Evolutionary conservation across 2,888 invertebrate species (phyloP).

Genomic region (Sinodicranocentrus sp.): DNA sequence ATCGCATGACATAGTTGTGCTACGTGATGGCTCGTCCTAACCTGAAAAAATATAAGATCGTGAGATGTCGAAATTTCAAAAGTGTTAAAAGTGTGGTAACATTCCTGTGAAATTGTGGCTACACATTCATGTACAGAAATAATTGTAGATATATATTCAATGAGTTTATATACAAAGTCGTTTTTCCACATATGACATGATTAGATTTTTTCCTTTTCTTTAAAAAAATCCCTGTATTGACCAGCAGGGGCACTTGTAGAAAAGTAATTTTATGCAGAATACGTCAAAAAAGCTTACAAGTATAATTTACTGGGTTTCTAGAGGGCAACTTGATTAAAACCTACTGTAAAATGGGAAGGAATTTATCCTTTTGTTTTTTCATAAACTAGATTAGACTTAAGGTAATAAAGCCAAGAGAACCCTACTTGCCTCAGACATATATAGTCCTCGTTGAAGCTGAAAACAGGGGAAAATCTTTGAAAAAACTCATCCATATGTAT

Average conservation of each 20-base stretch:
- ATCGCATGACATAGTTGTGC: slow-evolving; percentile 56
- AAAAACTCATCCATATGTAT: neutral
- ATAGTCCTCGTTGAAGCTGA: neutral
- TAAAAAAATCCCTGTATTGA: no score
- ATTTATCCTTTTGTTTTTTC: neutral
- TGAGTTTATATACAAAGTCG: no score
- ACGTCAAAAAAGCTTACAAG: neutral
- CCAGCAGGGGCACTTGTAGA: no score
- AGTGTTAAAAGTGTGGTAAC: slow-evolving; percentile 48
- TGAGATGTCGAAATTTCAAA: slow-evolving; percentile 25
- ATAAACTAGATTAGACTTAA: neutral
- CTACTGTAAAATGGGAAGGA: neutral
- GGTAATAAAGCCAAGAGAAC: no score
- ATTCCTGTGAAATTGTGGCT: slow-evolving; percentile 43
- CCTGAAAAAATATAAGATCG: neutral
- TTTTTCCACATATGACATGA: no score
- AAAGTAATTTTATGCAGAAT: neutral
- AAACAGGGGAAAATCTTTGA: neutral
- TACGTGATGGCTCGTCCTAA: neutral
- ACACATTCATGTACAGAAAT: neutral
- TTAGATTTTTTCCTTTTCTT: no score
- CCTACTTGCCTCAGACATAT: no score
- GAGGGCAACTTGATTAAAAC: neutral
- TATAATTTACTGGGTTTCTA: neutral
- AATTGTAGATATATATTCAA: no score